Evolutionary conservation across 1,140 invertebrate species (phyloP).

Genomic region (Pseudomyrmex concolor): DNA sequence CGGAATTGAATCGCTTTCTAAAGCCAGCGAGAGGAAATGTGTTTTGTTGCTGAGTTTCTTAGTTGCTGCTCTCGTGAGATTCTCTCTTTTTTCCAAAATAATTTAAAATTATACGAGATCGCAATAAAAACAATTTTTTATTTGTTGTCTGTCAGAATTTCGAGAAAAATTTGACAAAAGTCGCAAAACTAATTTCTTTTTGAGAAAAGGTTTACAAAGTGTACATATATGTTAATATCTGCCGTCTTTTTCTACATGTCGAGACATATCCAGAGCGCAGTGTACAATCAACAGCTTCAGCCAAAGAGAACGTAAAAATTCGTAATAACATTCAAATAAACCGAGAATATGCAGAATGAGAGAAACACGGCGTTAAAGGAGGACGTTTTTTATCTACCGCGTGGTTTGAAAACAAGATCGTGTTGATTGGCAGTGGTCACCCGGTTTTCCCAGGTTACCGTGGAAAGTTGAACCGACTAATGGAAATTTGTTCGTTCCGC

Average conservation of each 20-base stretch:
- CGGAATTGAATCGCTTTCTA: conserved; percentile 50
- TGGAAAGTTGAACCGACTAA: conserved; percentile 67
- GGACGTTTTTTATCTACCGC: conserved; percentile 37
- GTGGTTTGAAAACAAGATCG: conserved; percentile 66
- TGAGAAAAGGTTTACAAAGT: too few species aligned
- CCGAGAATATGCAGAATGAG: conserved; percentile 18
- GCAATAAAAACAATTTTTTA: not conserved
- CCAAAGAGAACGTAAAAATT: conserved; percentile 20
- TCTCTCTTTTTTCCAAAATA: not conserved
- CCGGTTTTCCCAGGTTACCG: conserved; percentile 56
- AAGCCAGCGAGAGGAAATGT: conserved; percentile 41
- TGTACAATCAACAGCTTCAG: not conserved
- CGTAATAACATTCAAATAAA: conserved; percentile 55
- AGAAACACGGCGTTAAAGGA: conserved; percentile 36
- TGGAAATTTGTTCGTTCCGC: conserved; percentile 68
- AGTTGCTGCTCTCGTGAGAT: not conserved
- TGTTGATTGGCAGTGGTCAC: conserved; percentile 67
- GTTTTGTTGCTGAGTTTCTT: conserved; percentile 54
- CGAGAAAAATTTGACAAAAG: not conserved
- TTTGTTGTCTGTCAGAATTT: not conserved
- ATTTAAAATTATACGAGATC: not conserved
- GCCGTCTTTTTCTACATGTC: too few species aligned
- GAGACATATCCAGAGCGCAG: not conserved
- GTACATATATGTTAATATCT: too few species aligned
- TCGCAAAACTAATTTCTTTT: too few species aligned